phyloP scores from a whole-genome alignment of 2,113 vertebrate species.

The Heterocephalus glaber region DNA sequence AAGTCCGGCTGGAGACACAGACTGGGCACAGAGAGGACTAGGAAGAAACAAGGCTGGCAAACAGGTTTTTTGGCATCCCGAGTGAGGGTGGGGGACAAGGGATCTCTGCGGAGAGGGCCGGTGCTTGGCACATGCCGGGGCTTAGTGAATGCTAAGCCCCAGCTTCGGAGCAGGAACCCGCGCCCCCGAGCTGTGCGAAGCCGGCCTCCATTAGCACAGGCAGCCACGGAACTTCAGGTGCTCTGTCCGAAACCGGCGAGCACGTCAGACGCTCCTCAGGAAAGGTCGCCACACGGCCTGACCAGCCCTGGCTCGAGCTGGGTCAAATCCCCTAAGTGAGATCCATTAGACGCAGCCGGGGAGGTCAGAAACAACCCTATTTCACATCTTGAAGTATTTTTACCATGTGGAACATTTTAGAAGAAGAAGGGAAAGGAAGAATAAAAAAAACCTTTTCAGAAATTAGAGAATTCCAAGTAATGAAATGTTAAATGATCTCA shows the following conservation, averaged over 20 bases:
- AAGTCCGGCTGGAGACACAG: background rate
- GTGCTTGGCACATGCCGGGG: background rate
- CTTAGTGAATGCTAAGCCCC: slow-evolving; percentile 46
- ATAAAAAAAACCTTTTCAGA: slow-evolving; percentile 57
- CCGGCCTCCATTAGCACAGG: slow-evolving; percentile 8
- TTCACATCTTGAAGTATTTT: slow-evolving; percentile 85
- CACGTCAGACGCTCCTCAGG: slow-evolving; percentile 53
- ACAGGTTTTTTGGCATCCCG: background rate
- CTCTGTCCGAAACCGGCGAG: slow-evolving; percentile 33
- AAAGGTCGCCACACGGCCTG: slow-evolving; percentile 64
- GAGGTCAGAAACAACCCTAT: slow-evolving; percentile 77
- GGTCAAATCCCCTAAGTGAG: slow-evolving; percentile 74
- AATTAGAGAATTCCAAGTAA: slow-evolving; percentile 77
- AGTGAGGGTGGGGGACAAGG: background rate
- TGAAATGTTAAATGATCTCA: slow-evolving; percentile 73
- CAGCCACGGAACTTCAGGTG: slow-evolving; percentile 62
- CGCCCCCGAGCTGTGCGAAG: slow-evolving; percentile 32
- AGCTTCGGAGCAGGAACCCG: background rate
- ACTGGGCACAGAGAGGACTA: background rate
- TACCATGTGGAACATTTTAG: slow-evolving; percentile 84
- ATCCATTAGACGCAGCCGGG: slow-evolving; percentile 75
- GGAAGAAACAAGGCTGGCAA: background rate
- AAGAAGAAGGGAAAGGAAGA: slow-evolving; percentile 51
- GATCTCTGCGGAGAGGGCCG: background rate
- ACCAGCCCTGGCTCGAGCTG: slow-evolving; percentile 59